These are phyloP conservation scores for Calephelis perditalis DNA, from an alignment of 2,888 invertebrate species.

Conservation along the genomic window DNA sequence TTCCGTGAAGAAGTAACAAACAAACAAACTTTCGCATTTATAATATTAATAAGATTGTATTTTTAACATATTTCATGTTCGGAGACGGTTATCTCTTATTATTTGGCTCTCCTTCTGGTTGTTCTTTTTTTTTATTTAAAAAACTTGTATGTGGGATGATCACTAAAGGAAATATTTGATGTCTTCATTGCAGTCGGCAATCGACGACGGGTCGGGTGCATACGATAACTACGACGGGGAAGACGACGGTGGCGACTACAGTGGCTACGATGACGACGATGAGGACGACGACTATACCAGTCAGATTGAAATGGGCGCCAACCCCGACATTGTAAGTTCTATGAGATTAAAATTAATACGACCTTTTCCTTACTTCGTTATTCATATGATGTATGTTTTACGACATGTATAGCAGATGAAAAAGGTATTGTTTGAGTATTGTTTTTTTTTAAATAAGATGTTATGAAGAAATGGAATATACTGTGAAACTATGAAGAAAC, in stretches of 20 bases:
- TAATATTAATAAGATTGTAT: no score
- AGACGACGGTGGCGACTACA: constrained; percentile 57
- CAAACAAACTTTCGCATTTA: no score
- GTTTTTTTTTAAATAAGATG: no score
- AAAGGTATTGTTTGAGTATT: neutral
- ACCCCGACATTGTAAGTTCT: constrained; percentile 50
- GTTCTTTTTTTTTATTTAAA: no score
- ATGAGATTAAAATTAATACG: no score
- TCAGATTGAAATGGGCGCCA: constrained; percentile 41
- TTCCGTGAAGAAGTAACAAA: no score
- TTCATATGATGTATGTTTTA: neutral
- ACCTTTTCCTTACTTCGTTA: neutral
- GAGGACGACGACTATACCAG: constrained; percentile 49
- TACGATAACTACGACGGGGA: constrained; percentile 67
- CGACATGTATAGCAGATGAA: neutral
- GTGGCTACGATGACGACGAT: constrained; percentile 56
- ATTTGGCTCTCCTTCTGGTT: no score
- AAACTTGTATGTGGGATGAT: no score
- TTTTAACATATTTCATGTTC: no score
- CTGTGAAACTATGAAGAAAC: no score
- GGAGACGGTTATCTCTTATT: no score
- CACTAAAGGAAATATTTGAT: neutral
- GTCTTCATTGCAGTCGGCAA: constrained; percentile 34
- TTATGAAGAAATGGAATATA: no score
- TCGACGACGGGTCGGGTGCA: constrained; percentile 57